Evolutionary conservation across 1,140 invertebrate genomes (phyloP).

Genomic region (Acyrthosiphon pisum): DNA sequence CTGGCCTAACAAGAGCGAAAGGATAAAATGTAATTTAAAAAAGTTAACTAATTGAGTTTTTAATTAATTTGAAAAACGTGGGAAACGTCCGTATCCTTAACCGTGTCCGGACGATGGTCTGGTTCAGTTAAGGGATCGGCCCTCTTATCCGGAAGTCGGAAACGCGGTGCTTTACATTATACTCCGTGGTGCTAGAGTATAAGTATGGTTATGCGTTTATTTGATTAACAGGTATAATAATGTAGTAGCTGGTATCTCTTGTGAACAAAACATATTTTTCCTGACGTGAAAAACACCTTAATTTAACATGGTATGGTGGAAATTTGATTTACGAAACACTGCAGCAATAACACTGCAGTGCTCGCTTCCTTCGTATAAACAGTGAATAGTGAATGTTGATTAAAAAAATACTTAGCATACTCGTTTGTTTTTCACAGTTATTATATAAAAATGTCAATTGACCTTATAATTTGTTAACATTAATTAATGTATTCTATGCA

Average conservation of each 20-base stretch:
- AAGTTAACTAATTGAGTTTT: conserved; percentile 51
- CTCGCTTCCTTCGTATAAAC: background rate
- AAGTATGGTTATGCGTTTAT: background rate
- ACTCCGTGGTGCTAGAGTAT: background rate
- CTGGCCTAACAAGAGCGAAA: background rate
- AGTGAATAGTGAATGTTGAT: background rate
- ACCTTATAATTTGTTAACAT: background rate
- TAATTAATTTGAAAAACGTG: conserved; percentile 37
- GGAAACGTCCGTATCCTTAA: conserved; percentile 17
- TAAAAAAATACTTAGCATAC: background rate
- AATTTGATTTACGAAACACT: background rate
- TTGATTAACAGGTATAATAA: conserved; percentile 13
- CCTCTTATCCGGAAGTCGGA: background rate
- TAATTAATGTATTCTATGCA: background rate
- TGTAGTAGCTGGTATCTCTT: background rate
- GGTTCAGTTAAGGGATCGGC: background rate
- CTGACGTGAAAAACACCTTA: background rate
- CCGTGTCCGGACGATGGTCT: background rate
- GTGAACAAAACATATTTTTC: background rate
- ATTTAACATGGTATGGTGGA: background rate
- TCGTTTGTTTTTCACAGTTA: background rate
- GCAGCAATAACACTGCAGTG: background rate
- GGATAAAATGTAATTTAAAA: conserved; percentile 45
- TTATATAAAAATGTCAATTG: background rate
- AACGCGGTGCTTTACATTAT: background rate